Evolutionary conservation across 2,797 vertebrate species (phyloP).

Genomic region (Dromococcyx pavoninus): DNA sequence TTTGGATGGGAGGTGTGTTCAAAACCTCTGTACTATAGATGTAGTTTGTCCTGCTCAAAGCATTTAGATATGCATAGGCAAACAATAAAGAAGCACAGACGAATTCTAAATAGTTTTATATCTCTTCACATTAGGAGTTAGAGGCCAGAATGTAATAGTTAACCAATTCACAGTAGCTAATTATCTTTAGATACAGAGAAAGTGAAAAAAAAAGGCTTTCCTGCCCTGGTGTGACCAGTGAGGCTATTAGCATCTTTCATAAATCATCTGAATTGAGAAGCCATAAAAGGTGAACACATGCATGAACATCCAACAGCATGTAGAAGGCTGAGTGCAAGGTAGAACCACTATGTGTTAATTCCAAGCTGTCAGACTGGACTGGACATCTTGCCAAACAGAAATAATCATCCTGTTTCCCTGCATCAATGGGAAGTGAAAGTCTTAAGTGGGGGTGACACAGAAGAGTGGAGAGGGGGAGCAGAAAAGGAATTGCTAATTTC

Average conservation of each 20-base stretch:
- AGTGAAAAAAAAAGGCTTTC: background rate
- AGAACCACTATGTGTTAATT: background rate
- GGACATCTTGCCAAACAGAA: background rate
- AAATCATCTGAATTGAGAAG: background rate
- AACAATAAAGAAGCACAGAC: background rate
- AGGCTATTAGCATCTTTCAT: background rate
- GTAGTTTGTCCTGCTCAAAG: background rate
- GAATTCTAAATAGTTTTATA: background rate
- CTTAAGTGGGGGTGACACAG: accelerated
- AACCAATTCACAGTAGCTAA: background rate
- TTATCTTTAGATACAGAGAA: background rate
- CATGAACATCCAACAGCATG: background rate
- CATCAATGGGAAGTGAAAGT: background rate
- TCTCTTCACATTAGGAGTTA: background rate
- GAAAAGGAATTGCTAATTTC: background rate
- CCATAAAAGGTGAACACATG: background rate
- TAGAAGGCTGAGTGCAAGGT: background rate
- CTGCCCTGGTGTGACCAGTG: background rate
- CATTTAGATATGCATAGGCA: background rate
- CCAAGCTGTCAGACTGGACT: background rate
- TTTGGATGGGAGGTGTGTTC: background rate
- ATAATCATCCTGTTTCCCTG: background rate
- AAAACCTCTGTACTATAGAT: background rate
- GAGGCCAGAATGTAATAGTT: background rate
- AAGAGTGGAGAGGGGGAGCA: background rate